Evolutionary conservation across 2,888 invertebrate species (phyloP).

Genomic region (Callyntrura guangdongensis): DNA sequence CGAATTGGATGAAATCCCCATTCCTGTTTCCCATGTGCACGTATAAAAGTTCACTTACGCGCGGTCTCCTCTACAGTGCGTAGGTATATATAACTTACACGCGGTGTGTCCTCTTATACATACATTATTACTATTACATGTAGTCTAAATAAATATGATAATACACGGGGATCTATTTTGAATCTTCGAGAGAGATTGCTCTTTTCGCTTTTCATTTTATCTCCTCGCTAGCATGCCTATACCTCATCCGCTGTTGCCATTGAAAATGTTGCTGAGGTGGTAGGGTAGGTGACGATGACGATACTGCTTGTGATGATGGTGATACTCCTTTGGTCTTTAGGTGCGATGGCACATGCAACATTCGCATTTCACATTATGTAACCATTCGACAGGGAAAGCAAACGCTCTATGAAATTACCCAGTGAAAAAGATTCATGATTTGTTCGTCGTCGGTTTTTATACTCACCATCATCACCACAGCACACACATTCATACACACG

Average conservation of each 20-base stretch:
- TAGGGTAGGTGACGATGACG: constrained; percentile 37
- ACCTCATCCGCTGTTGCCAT: constrained; percentile 1
- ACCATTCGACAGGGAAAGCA: constrained; percentile 69
- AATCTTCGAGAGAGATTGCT: constrained; percentile 52
- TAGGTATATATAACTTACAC: neutral
- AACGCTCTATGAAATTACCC: constrained; percentile 60
- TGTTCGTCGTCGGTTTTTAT: constrained; percentile 61
- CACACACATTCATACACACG: neutral
- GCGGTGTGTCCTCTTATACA: neutral
- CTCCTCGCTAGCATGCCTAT: neutral
- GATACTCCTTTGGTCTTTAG: neutral
- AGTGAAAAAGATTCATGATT: constrained; percentile 69
- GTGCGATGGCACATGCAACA: constrained; percentile 10
- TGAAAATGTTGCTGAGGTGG: neutral
- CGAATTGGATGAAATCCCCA: constrained; percentile 76
- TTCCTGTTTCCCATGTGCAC: constrained; percentile 60
- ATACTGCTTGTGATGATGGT: neutral
- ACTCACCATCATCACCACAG: constrained; percentile 39
- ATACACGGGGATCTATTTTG: constrained; percentile 50
- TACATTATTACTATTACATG: neutral
- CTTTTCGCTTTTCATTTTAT: constrained; percentile 64
- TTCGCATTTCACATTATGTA: neutral
- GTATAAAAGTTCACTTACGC: constrained; percentile 4
- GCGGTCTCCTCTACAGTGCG: constrained; percentile 13
- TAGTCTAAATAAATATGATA: constrained; percentile 53